A percentile compares a stretch with the other conserved stretches of the same genome.
phyloP scores from a whole-genome alignment of 2,888 invertebrate species.

The Hecatera dysodea region DNA sequence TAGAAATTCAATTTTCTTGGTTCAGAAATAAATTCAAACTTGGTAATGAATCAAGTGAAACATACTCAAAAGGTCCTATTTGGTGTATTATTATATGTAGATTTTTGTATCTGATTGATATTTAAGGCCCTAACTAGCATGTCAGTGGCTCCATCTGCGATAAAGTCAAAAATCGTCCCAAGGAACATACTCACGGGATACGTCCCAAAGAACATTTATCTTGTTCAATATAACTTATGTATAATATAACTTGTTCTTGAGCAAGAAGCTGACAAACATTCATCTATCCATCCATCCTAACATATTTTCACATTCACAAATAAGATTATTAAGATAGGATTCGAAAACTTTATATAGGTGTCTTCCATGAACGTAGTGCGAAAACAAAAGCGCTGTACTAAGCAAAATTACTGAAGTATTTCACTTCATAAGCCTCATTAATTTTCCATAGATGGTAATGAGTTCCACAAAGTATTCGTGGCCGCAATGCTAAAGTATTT shows the following conservation, averaged over 20 bases:
- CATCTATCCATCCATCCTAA: too few species aligned
- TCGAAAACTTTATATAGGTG: too few species aligned
- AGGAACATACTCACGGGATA: too few species aligned
- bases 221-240: too few species aligned
- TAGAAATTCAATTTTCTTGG: background rate
- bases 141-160: too few species aligned
- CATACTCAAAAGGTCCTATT: background rate
- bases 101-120: background rate
- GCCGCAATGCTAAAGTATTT: conserved; percentile 70
- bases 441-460: conserved; percentile 56
- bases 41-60: background rate
- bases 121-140: background rate
- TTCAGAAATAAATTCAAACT: background rate
- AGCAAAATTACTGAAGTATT: conserved; percentile 9
- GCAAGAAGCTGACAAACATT: too few species aligned
- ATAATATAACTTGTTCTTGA: too few species aligned
- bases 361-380: background rate
- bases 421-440: conserved; percentile 19
- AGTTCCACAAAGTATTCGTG: conserved; percentile 63
- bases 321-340: too few species aligned
- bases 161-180: too few species aligned
- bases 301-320: too few species aligned
- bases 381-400: background rate
- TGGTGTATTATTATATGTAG: too few species aligned
- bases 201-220: too few species aligned